Base-by-base conservation (phyloP, 2,797 vertebrate genomes). In the Epinephelus coioides region DNA sequence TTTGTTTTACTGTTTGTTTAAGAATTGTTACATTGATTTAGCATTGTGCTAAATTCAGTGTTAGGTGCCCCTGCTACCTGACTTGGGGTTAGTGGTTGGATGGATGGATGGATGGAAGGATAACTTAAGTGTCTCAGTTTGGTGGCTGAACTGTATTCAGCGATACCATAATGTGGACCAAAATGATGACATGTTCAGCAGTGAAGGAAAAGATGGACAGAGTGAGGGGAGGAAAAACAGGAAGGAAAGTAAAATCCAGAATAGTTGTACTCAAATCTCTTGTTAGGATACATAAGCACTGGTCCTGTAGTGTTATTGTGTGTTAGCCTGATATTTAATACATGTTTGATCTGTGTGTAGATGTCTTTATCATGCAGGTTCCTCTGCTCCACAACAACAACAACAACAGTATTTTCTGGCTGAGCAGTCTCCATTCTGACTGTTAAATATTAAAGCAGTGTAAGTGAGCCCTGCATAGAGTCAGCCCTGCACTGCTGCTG, bases 371-470 rank as follows among this genome's bases (percentile, higher is more conserved):
- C 44, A 1, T 44, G 50, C 53, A 21, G 50, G 13, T 47, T 40
- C 12, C 11, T 60, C 15, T 18, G 40, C 61, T 70, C 43, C 44
- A 30, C 61, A 55, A n/a, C 74, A 70, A 27, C 60, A 55, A 25
- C 74, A 70, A 27, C 49, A 68, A 9, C 46, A 47, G 56, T 7
- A 2, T 79, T 78, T 82, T 79, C 76, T 44, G 80, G 57, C 25
- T 50, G 69, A 77, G 73, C 55, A 9, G 70, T 23, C 62, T 43
- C 73, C 66, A 1, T 76, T 65, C 78, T 69, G 55, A 76, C 74
- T 60, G 55, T 85, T 72, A 73, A 89, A 80, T 86, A 86, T 78
- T 87, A 70, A 85, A 70, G 34, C 15, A 6, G 40, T 61, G 84
- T 69, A 68, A 81, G 63, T 44, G 84, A 87, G 69, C 75, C 73